phyloP scores from a whole-genome alignment of 2,113 vertebrate genomes.

The Cottus gobio region DNA sequence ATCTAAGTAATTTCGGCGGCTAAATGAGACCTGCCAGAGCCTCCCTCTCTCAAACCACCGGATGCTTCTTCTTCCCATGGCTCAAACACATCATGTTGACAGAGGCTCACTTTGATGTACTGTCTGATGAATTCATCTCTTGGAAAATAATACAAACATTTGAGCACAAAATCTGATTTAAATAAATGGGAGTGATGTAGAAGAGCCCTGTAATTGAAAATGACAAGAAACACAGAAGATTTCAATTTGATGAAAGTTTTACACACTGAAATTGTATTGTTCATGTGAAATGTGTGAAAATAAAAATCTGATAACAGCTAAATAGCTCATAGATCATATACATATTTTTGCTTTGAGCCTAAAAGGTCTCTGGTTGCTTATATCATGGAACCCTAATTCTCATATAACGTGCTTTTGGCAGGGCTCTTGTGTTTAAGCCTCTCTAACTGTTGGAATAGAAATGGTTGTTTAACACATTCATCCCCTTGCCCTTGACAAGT shows the following conservation, averaged over 20 bases:
- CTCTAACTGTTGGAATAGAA: slow-evolving; percentile 30
- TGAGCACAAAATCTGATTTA: slow-evolving; percentile 25
- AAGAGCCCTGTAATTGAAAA: slow-evolving; percentile 21
- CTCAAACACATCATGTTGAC: slow-evolving; percentile 31
- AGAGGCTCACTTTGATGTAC: slow-evolving; percentile 38
- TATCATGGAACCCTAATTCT: not conserved
- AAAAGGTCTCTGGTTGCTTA: not conserved
- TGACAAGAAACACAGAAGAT: not conserved
- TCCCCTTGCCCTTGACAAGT: slow-evolving; percentile 20
- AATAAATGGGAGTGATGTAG: not conserved
- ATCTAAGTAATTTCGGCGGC: slow-evolving; percentile 69
- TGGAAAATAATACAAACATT: slow-evolving; percentile 21
- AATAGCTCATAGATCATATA: not conserved
- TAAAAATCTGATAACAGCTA: not conserved
- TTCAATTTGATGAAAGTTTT: not conserved
- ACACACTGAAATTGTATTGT: slow-evolving; percentile 11
- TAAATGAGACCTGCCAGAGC: slow-evolving; percentile 59
- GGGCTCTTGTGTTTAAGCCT: slow-evolving; percentile 3
- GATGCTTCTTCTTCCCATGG: slow-evolving; percentile 15
- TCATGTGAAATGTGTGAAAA: not conserved
- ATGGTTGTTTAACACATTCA: slow-evolving; percentile 40
- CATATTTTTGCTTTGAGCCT: not conserved
- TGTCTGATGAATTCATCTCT: slow-evolving; percentile 18
- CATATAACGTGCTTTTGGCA: slow-evolving; percentile 25
- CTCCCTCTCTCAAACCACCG: slow-evolving; percentile 1